Conservation (phyloP, 2,113 vertebrate species). For the Phaetusa simplex region DNA sequence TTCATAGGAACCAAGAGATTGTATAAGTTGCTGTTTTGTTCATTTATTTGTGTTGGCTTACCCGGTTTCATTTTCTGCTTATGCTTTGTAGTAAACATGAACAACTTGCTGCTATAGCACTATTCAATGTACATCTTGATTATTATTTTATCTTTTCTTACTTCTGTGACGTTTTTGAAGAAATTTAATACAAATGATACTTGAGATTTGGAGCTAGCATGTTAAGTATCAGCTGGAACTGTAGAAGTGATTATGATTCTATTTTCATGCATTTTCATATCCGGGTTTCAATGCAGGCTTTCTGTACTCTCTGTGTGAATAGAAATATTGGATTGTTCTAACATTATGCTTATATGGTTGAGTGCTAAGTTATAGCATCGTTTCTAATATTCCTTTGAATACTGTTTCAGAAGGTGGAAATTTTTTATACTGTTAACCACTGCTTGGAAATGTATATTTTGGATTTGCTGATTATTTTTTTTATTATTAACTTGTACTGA, state of each 20-base stretch:
- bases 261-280: not conserved
- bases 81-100: not conserved
- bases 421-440: not conserved
- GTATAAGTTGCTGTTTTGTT: not conserved
- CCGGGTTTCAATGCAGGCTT: not conserved
- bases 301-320: not conserved
- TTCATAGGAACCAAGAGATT: not conserved
- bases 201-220: not conserved
- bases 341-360: not conserved
- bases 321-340: not conserved
- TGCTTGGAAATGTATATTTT: not conserved
- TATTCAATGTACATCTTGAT: slow-evolving; percentile 47
- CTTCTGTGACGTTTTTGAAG: not conserved
- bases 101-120: not conserved
- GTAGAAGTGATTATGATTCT: not conserved
- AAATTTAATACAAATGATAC: not conserved
- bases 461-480: not conserved
- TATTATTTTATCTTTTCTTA: not conserved
- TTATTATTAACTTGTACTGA: not conserved
- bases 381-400: not conserved
- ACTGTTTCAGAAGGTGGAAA: not conserved
- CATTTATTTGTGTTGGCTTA: not conserved
- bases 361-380: not conserved
- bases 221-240: not conserved
- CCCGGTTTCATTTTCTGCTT: not conserved